phyloP scores from a whole-genome alignment of 2,797 vertebrate species.

The Pangasius djambal region DNA sequence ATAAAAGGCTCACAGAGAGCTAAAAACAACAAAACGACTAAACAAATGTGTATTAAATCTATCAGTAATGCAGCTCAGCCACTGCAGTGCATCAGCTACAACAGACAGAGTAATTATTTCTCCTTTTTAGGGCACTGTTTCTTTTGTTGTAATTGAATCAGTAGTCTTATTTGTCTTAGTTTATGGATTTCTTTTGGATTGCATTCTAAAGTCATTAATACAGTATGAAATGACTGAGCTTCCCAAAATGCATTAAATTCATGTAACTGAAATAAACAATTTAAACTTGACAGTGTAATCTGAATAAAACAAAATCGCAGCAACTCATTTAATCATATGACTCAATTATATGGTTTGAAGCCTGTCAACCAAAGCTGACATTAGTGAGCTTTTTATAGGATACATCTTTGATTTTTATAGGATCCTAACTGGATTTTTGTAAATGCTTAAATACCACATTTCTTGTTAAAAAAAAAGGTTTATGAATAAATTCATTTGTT shows the following conservation, averaged over 20 bases:
- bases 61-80: conserved; percentile 5
- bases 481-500: neutral
- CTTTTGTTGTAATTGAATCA: neutral
- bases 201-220: neutral
- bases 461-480: neutral
- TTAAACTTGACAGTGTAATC: neutral
- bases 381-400: neutral
- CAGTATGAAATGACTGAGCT: neutral
- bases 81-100: neutral
- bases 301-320: neutral
- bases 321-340: neutral
- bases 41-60: neutral
- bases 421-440: neutral
- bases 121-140: neutral
- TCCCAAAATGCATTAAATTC: neutral
- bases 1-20: neutral
- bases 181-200: neutral
- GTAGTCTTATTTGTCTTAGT: neutral
- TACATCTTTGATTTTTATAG: no score
- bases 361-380: neutral
- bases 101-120: neutral
- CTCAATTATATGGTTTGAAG: neutral
- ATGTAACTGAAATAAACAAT: neutral
- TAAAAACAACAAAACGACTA: neutral
- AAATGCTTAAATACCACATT: neutral